Evolutionary conservation across 2,888 invertebrate species (phyloP).

Genomic region (Epistrophe grossulariae): DNA sequence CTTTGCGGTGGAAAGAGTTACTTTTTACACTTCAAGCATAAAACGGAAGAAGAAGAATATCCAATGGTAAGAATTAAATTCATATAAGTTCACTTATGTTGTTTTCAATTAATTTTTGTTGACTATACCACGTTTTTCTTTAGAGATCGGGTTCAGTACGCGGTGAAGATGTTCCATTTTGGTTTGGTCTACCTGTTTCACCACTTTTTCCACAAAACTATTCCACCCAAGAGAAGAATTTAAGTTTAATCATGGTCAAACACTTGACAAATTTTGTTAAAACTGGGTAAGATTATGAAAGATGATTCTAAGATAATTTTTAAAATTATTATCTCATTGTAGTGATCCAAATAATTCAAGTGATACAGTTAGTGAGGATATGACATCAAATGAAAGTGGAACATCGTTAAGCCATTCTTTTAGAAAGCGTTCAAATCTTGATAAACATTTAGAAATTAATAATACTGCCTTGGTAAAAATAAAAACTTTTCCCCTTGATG

Average conservation of each 20-base stretch:
- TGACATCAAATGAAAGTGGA: constrained; percentile 13
- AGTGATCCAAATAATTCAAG: constrained; percentile 82
- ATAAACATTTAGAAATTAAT: constrained; percentile 43
- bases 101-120: neutral
- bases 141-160: constrained; percentile 92
- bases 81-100: neutral
- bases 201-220: constrained; percentile 91
- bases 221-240: constrained; percentile 90
- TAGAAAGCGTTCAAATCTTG: constrained; percentile 19
- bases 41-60: constrained; percentile 92
- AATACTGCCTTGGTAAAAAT: constrained; percentile 12
- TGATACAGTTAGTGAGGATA: constrained; percentile 38
- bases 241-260: constrained; percentile 91
- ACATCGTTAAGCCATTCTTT: neutral
- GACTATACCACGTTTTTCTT: constrained; percentile 45
- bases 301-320: neutral
- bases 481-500: constrained; percentile 10
- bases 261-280: constrained; percentile 94
- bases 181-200: constrained; percentile 91
- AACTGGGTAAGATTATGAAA: constrained; percentile 88
- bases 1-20: constrained; percentile 91
- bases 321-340: neutral
- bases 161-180: constrained; percentile 94
- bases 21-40: constrained; percentile 95
- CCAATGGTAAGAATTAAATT: constrained; percentile 86